phyloP scores from a whole-genome alignment of 2,888 invertebrate species.

The Seira musarum region DNA sequence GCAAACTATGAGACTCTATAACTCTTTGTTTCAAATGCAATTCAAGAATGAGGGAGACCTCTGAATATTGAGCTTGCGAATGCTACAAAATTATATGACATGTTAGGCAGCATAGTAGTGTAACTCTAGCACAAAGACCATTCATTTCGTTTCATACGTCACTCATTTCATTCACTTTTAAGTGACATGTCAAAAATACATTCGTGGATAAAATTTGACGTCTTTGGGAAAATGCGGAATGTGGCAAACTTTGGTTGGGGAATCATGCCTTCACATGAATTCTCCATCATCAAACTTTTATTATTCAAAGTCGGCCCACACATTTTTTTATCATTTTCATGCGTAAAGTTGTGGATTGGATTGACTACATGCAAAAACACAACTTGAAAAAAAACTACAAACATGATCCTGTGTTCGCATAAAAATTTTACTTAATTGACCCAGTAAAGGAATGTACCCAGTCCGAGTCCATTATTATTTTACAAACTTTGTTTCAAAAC shows the following conservation, averaged over 20 bases:
- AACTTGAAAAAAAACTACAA: neutral
- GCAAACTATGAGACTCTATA: neutral
- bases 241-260: neutral
- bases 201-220: neutral
- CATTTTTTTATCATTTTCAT: neutral
- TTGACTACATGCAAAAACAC: neutral
- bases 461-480: neutral
- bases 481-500: neutral
- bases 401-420: neutral
- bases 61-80: too few relatives aligned
- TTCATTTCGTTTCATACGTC: neutral
- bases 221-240: neutral
- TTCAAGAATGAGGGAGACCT: neutral
- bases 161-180: neutral
- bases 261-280: neutral
- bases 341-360: neutral
- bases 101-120: too few relatives aligned
- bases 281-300: neutral
- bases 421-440: neutral
- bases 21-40: neutral
- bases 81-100: neutral
- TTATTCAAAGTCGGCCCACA: neutral
- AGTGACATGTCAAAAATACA: slow-evolving; percentile 2
- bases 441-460: neutral
- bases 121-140: neutral